Evolutionary conservation across 2,797 vertebrate species (phyloP), one percentile per base, ranked within the genome.

Genomic region (Poeciliopsis paucimaculata): DNA sequence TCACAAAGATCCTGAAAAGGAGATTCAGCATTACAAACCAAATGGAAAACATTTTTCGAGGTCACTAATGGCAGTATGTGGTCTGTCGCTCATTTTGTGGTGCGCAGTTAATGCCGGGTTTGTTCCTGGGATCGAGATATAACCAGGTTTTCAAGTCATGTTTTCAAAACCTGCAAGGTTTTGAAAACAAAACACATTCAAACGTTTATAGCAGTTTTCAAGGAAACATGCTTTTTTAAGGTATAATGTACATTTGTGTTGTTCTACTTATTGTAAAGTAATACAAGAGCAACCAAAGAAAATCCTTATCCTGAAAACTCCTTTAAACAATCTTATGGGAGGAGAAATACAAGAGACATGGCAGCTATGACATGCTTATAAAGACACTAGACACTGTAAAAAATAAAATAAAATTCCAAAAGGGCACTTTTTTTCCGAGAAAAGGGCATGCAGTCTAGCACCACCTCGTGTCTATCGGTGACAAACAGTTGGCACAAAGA

Each of bases 31-130:
- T 86, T 77, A 20, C 77, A 86, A 87, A 77, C 78, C 51, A 83
- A 89, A 91, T 73, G 78, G 43, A 79, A 93, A 90, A 83, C 75
- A 79, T 84, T 84, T 43, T 88, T 78, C 82, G 53, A 81, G 78
- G 78, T 28, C 7, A 36, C 73, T 86, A 81, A 78, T 47, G 80
- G 79, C 82, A 53, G 71, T 39, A 11, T 86, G 82, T 75, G 83
- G 80, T 79, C 80, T 57, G 8, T 77, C 76, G 16, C 46, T 88
- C 76, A 77, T 87, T 87, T 80, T 86, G 83, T 70, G 82, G 78
- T 51, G 16, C 45, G 82, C 26, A 0, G 66, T 11, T 26, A 28
- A 28, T 71, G 41, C 41, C 45, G 3, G 26, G 41, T 23, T n/a
- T 26, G 23, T 45, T 70, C 4, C 66, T 70, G 12, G 12, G 41